Conservation (phyloP, 1,140 invertebrate genomes). For the Drosophila bifasciata region DNA sequence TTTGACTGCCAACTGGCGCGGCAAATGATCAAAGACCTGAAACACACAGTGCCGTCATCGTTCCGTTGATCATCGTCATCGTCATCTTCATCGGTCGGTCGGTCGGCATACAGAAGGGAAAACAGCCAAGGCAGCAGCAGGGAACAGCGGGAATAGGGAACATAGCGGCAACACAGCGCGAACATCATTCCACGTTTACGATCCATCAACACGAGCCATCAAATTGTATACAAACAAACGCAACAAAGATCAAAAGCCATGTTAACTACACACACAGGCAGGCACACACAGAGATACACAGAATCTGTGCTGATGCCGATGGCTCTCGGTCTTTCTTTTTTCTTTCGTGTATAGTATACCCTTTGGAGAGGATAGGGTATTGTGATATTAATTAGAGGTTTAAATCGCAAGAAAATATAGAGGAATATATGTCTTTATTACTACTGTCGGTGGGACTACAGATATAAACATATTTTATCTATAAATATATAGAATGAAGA, state of each 20-base stretch:
- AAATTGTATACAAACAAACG: conserved; percentile 84
- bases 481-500: too few relatives aligned
- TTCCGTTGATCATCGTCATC: conserved; percentile 75
- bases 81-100: conserved; percentile 8
- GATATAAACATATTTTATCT: too few relatives aligned
- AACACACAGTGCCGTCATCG: conserved; percentile 73
- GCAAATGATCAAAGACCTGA: conserved; percentile 73
- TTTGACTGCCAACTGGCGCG: conserved; percentile 82
- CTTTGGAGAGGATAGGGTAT: too few relatives aligned
- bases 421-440: too few relatives aligned
- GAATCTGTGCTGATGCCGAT: conserved; percentile 26
- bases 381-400: too few relatives aligned
- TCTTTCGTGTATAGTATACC: too few relatives aligned
- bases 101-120: conserved; percentile 7
- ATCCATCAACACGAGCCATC: conserved; percentile 83
- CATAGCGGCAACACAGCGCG: conserved; percentile 50
- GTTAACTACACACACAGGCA: conserved; percentile 46
- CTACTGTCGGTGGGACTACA: too few relatives aligned
- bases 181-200: conserved; percentile 82
- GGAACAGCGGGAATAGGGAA: conserved; percentile 19
- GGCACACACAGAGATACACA: conserved; percentile 18
- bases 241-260: conserved; percentile 81
- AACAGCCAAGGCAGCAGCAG: too few relatives aligned
- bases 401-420: too few relatives aligned
- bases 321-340: conserved; percentile 6